Evolutionary conservation across 2,797 vertebrate genomes (phyloP).

Genomic region (Darevskia mixta): DNA sequence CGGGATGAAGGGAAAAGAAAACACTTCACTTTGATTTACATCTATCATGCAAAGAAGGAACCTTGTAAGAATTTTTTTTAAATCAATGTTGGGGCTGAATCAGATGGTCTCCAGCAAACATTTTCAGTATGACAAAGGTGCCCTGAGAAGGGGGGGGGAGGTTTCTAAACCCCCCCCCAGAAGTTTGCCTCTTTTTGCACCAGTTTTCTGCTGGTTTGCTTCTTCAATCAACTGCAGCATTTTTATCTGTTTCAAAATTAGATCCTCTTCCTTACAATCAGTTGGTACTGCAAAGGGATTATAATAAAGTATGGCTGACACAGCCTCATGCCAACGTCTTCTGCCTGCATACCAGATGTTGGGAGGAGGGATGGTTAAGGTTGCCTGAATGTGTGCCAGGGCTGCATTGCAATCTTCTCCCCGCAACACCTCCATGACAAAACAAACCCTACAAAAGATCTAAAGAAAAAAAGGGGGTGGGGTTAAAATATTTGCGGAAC

Average conservation of each 20-base stretch:
- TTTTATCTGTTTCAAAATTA: not conserved
- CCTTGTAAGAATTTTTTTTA: not conserved
- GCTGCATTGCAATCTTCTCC: not conserved
- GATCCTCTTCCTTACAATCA: not conserved
- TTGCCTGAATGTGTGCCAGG: not conserved
- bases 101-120: not conserved
- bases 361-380: not conserved
- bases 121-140: not conserved
- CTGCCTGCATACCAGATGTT: not conserved
- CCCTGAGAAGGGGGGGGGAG: not conserved
- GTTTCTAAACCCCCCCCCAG: not conserved
- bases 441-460: not conserved
- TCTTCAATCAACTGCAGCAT: not conserved
- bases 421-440: not conserved
- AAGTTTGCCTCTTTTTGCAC: not conserved
- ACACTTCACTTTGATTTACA: constrained; percentile 18
- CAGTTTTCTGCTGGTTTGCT: not conserved
- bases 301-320: not conserved
- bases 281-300: not conserved
- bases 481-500: not conserved
- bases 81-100: not conserved
- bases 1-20: not conserved
- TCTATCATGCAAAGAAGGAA: not conserved
- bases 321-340: not conserved
- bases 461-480: not conserved